Conservation (phyloP, 2,113 vertebrate species). For the Atherinomorus stipes region DNA sequence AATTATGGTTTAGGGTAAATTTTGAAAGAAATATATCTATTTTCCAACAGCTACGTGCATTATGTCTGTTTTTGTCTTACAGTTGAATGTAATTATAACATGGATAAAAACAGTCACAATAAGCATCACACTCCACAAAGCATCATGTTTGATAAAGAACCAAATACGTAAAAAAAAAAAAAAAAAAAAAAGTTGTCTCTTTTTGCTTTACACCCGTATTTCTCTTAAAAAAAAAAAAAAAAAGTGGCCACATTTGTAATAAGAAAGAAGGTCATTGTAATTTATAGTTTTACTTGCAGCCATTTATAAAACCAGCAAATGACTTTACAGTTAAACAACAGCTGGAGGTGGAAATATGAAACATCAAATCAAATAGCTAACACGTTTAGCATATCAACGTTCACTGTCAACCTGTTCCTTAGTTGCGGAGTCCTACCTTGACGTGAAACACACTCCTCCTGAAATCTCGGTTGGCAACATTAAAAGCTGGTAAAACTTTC, state of each 20-base stretch:
- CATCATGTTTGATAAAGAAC: background rate
- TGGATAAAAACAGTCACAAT: constrained; percentile 9
- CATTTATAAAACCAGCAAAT: background rate
- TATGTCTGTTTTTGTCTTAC: background rate
- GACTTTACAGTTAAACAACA: background rate
- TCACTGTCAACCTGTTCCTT: constrained; percentile 63
- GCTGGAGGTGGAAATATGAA: background rate
- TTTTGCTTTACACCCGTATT: no score
- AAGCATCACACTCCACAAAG: background rate
- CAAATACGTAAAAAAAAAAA: background rate
- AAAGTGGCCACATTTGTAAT: background rate
- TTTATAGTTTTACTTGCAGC: background rate
- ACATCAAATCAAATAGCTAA: constrained; percentile 2
- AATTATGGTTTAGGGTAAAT: background rate
- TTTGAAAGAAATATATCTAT: background rate
- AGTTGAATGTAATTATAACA: background rate
- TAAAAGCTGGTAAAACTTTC: constrained; percentile 70
- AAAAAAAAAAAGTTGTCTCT: background rate
- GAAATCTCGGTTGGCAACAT: constrained; percentile 86
- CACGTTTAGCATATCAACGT: background rate
- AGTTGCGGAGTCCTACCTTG: constrained; percentile 78
- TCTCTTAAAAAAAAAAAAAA: no score
- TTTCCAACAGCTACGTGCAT: background rate
- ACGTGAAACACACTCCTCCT: constrained; percentile 85
- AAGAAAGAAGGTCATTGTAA: constrained; percentile 8